phyloP scores from a whole-genome alignment of 2,797 vertebrate genomes.

The Gymnoscopelus microlampas region DNA sequence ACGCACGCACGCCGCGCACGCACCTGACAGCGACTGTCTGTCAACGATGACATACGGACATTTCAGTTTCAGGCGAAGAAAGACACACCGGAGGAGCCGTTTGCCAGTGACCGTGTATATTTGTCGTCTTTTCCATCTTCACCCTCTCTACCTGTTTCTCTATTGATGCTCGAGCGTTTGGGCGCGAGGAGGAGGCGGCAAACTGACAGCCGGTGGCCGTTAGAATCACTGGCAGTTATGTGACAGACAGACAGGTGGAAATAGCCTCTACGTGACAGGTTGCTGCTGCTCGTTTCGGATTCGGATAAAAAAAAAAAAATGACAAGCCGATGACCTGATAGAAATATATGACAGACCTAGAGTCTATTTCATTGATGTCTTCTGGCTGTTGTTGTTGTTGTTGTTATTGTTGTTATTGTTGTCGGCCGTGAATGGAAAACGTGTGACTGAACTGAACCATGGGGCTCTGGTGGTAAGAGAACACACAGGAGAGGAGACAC shows the following conservation, averaged over 20 bases:
- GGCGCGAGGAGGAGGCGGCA: constrained; percentile 41
- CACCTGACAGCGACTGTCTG: constrained; percentile 3
- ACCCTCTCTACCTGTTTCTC: background rate
- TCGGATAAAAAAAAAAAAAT: constrained; percentile 5
- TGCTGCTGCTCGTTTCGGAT: too few species aligned
- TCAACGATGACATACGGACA: constrained; percentile 55
- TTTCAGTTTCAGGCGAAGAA: constrained; percentile 24
- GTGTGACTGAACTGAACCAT: too few species aligned
- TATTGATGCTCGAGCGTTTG: background rate
- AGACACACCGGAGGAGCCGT: background rate
- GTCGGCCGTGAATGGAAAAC: too few species aligned
- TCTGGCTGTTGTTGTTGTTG: too few species aligned
- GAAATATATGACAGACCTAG: too few species aligned
- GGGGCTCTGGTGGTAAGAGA: too few species aligned
- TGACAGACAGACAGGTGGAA: constrained; percentile 19
- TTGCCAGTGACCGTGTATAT: background rate
- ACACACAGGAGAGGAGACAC: too few species aligned
- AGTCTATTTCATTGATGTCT: too few species aligned
- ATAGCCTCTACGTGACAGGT: constrained; percentile 55
- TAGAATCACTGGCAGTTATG: constrained; percentile 50
- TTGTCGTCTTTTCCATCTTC: background rate
- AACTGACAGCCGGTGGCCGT: constrained; percentile 19
- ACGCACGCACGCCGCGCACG: constrained; percentile 53
- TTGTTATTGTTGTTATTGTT: too few species aligned
- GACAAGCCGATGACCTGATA: background rate